A percentile compares a stretch with the other conserved stretches of the same genome.
Evolutionary conservation across 1,140 invertebrate species (phyloP).

Genomic region (Agrilus planipennis): DNA sequence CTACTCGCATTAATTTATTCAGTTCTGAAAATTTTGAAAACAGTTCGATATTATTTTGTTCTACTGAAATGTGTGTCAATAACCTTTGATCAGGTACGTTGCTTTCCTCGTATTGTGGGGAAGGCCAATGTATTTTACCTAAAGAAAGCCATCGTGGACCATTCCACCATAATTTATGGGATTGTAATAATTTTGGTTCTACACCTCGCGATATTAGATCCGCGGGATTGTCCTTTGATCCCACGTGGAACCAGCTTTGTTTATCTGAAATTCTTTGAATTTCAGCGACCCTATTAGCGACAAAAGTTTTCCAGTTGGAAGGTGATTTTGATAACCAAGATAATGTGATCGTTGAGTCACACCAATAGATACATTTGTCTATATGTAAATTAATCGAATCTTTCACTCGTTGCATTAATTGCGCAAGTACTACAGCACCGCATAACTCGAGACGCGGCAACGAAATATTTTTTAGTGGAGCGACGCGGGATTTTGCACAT

Average conservation of each 20-base stretch:
- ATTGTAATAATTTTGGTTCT: constrained; percentile 15
- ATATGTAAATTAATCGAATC: background rate
- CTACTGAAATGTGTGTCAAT: too few species aligned
- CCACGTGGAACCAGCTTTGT: constrained; percentile 26
- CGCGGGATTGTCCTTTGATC: constrained; percentile 27
- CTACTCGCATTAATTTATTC: too few species aligned
- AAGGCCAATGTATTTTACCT: too few species aligned
- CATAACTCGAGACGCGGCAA: constrained; percentile 20
- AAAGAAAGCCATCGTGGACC: constrained; percentile 27
- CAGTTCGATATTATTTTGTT: too few species aligned
- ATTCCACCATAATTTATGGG: constrained; percentile 26
- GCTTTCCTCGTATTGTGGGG: too few species aligned
- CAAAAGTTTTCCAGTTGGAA: constrained; percentile 13
- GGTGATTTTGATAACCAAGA: too few species aligned
- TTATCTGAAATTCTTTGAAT: constrained; percentile 24
- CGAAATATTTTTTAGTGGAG: constrained; percentile 27
- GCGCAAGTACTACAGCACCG: constrained; percentile 14
- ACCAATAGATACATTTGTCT: constrained; percentile 10
- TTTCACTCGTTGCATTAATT: constrained; percentile 8
- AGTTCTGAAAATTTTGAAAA: too few species aligned
- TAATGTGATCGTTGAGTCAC: constrained; percentile 14
- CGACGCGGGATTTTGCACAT: constrained; percentile 18
- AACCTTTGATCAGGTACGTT: too few species aligned
- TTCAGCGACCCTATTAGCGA: constrained; percentile 16
- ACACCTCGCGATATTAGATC: constrained; percentile 28